A percentile compares a stretch with the other conserved stretches of the same genome.
Conservation (phyloP, 1,140 invertebrate species). For the Diuraphis noxia region DNA sequence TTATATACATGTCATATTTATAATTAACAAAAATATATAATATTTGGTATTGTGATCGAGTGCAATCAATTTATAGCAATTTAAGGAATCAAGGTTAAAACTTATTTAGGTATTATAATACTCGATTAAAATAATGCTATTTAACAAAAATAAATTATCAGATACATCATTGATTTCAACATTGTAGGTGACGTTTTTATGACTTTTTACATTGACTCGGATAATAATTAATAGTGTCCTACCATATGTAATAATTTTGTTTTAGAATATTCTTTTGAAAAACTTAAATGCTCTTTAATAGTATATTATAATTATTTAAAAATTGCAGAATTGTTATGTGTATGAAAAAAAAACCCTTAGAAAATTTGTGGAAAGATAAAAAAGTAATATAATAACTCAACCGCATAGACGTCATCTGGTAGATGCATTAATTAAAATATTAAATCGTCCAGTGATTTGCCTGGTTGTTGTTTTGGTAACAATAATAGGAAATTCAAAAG, state of each 20-base stretch:
- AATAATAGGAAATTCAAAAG: slow-evolving; percentile 28
- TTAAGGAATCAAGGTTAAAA: too few species aligned
- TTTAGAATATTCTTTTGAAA: background rate
- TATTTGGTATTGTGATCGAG: background rate
- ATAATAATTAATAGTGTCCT: background rate
- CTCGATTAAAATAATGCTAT: too few species aligned
- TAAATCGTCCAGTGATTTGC: slow-evolving; percentile 23
- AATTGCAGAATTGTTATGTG: background rate
- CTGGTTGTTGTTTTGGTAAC: slow-evolving; percentile 29
- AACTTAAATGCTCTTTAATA: background rate
- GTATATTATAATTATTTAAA: background rate
- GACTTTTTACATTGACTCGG: background rate
- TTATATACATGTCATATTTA: background rate
- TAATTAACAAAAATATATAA: background rate
- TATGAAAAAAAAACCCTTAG: background rate
- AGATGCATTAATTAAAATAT: slow-evolving; percentile 19
- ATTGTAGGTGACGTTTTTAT: background rate
- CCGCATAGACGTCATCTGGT: slow-evolving; percentile 7
- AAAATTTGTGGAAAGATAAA: background rate
- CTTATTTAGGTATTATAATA: too few species aligned
- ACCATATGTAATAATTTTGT: background rate
- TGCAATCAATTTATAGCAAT: too few species aligned
- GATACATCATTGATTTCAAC: background rate
- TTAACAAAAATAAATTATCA: background rate
- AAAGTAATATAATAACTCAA: background rate